phyloP scores from a whole-genome alignment of 2,113 vertebrate species.

The Promerops cafer region DNA sequence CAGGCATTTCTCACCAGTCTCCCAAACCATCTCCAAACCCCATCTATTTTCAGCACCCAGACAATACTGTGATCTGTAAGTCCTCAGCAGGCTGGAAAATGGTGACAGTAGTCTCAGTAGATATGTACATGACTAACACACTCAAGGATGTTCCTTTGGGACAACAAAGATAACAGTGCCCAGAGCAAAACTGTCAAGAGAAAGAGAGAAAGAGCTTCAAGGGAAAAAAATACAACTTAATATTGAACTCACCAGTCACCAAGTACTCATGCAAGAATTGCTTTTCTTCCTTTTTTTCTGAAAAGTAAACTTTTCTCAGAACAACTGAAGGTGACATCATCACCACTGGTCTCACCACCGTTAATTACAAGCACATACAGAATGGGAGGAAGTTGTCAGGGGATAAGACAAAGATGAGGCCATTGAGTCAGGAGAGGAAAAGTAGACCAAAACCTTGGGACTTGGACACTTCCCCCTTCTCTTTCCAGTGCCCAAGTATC shows the following conservation, averaged over 20 bases:
- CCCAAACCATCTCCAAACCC: neutral
- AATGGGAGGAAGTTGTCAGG: neutral
- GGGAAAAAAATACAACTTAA: neutral
- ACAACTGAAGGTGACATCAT: neutral
- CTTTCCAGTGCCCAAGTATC: neutral
- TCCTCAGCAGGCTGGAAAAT: neutral
- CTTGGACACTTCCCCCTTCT: neutral
- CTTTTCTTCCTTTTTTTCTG: neutral
- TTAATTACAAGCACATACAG: neutral
- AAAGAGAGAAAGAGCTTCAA: neutral
- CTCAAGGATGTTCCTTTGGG: slow-evolving; percentile 5
- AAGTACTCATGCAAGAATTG: neutral
- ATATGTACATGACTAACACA: neutral
- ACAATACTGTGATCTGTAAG: neutral
- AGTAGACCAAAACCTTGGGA: neutral
- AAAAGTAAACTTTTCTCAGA: neutral
- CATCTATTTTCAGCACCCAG: neutral
- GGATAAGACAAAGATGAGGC: neutral
- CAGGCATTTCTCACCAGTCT: neutral
- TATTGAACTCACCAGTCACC: neutral
- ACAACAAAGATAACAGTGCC: neutral
- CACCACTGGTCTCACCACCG: neutral
- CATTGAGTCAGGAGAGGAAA: neutral
- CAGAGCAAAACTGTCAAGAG: slow-evolving; percentile 29
- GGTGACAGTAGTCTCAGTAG: neutral